Base-by-base conservation (phyloP, 2,888 invertebrate genomes). In the Eretmocerus hayati region DNA sequence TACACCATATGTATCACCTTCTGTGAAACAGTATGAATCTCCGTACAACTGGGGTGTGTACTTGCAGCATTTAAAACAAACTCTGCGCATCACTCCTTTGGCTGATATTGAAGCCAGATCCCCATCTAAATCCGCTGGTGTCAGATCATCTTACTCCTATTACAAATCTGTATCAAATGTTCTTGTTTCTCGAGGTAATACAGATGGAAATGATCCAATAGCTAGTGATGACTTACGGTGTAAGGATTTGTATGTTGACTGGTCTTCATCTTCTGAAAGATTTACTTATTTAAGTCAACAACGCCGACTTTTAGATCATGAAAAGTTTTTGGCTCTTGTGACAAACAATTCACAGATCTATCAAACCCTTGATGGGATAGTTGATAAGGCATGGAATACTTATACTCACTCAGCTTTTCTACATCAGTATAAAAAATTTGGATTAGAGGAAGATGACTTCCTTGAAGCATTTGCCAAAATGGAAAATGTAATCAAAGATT, bases 341-440 rank as follows among this genome's bases (percentile, higher is more conserved):
- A 69, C 73, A 2, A 78, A 77, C 58, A 74, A 72, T 61, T 74
- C 72, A 32, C 63, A 63, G 43, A 62, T 75, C 44, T 61, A 66
- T 54, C 52, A 60, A 20, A 61, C 71, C 5, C 55, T 78, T 19
- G 67, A 76, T 47, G 44, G 37, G 2, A 62, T 75, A 23, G 59
- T 75, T 20, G 65, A 66, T 6, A 74, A 74, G 56, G 74, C 76
- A 3, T 76, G 75, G 75, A 71, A 64, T 46, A 64, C 72, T 46
- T 78, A 74, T 58, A 64, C 66, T 3, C 67, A 74, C 59, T 69
- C 70, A 26, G 76, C 77, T 8, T 77, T 74, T 62, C 58, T 77
- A 31, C 77, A 78, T 64, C 76, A 75, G 50, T 78, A 77, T 57
- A 68, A 67, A 53, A 72, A 74, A 51, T 74, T 67, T 59, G 74